Evolutionary conservation across 2,113 vertebrate species (phyloP).

Genomic region (Thomomys bottae): DNA sequence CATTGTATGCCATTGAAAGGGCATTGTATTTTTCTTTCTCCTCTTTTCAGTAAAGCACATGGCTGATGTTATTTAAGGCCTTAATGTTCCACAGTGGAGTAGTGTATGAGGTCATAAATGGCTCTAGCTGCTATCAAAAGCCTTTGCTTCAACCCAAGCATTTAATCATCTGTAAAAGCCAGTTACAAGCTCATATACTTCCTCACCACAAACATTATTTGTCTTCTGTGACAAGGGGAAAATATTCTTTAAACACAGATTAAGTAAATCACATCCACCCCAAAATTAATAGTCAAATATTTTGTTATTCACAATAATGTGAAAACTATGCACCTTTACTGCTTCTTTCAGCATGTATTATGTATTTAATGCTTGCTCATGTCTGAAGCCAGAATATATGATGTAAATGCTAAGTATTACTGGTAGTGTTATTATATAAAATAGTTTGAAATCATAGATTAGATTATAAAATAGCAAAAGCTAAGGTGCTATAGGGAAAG

Average conservation of each 20-base stretch:
- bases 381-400: conserved; percentile 16
- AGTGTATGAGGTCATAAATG: conserved; percentile 76
- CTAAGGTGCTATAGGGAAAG: background rate
- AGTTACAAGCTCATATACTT: conserved; percentile 70
- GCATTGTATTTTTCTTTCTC: conserved; percentile 70
- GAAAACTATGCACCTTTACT: conserved; percentile 23
- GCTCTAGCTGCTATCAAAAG: conserved; percentile 74
- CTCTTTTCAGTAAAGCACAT: conserved; percentile 68
- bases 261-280: conserved; percentile 42
- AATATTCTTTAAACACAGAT: conserved; percentile 41
- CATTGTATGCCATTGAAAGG: conserved; percentile 43
- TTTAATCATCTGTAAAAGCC: conserved; percentile 78
- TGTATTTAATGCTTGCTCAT: conserved; percentile 48
- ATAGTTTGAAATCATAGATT: conserved; percentile 44
- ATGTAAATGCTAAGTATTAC: conserved; percentile 39
- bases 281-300: conserved; percentile 58
- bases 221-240: conserved; percentile 60
- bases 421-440: conserved; percentile 43
- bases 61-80: conserved; percentile 72
- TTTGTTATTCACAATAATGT: conserved; percentile 35
- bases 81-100: conserved; percentile 69
- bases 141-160: conserved; percentile 55
- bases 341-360: conserved; percentile 36
- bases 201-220: conserved; percentile 41
- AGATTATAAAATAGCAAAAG: conserved; percentile 36